Evolutionary conservation across 2,113 vertebrate genomes (phyloP), one percentile per base, ranked within the genome.

Genomic region (Brachypteracias leptosomus): DNA sequence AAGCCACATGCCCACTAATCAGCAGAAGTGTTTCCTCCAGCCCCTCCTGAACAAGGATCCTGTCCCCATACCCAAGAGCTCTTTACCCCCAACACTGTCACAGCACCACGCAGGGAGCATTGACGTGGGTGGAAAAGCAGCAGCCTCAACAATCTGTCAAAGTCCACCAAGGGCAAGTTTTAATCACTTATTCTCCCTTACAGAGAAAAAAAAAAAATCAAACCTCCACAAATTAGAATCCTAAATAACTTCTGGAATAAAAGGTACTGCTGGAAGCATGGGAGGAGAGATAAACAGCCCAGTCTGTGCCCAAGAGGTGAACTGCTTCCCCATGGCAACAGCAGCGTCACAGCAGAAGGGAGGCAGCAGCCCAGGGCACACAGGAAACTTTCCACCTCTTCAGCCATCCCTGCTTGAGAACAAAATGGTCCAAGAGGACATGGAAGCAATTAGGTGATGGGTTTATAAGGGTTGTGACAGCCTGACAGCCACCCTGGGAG

Each of bases 1-100:
- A 2, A 94, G 88, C 88, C 80, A 81, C 83, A 65, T 57, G 79
- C 61, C 80, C 96, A 72, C 85, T 92, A 65, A 94, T 76, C 92
- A 86, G 89, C 80, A 72, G 35, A 88, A 88, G 94, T 26, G 65
- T 54, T 95, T 67, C 85, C 59, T 59, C 66, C 85, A 94, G 85
- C 18, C 51, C 58, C 85, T 89, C 54, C 87, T 72, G 66, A 88
- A 80, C 62, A 67, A 42, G 65, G 65, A 70, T 65, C 44, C 75
- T 73, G 65, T 36, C 83, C 25, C 7, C 63, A 54, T 17, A 73
- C 61, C 57, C 57, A 31, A 72, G 88, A 94, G 83, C 62, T 90
- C 72, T 72, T 47, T 35, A 72, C 36, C 68, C 40, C 25, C 40
- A 91, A 40, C 9, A 29, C 36, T 19, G 17, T 33, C 92, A 71